Evolutionary conservation across 1,140 invertebrate species (phyloP).

Genomic region (Agrypnia vestita): DNA sequence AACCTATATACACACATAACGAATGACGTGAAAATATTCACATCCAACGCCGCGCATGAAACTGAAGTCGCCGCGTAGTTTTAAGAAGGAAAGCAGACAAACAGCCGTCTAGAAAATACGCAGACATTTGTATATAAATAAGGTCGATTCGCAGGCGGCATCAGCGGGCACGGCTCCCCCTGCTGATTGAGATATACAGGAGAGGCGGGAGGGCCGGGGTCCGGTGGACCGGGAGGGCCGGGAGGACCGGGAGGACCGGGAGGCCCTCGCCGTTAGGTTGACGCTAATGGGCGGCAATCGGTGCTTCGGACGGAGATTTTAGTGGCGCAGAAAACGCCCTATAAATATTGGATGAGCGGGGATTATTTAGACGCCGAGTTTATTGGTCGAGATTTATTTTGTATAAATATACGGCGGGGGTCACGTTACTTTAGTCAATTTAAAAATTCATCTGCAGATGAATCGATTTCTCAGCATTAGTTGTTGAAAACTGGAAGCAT

Average conservation of each 20-base stretch:
- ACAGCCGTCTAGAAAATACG: too few species aligned
- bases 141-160: neutral
- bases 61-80: too few species aligned
- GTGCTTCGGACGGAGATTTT: constrained; percentile 57
- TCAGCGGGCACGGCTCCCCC: neutral
- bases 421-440: too few species aligned
- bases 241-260: constrained; percentile 45
- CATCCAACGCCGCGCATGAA: too few species aligned
- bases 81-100: too few species aligned
- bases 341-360: constrained; percentile 40
- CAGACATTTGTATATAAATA: neutral
- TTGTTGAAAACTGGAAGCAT: too few species aligned
- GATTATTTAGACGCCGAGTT: neutral
- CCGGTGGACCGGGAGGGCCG: constrained; percentile 19
- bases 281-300: constrained; percentile 57
- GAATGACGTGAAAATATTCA: too few species aligned
- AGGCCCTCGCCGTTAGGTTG: constrained; percentile 51
- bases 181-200: constrained; percentile 59
- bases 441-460: too few species aligned
- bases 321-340: constrained; percentile 46
- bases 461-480: too few species aligned
- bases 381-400: neutral
- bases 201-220: constrained; percentile 41
- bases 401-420: neutral
- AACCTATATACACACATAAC: too few species aligned